Evolutionary conservation across 2,888 invertebrate genomes (phyloP).

Genomic region (Phyllotreta cruciferae): DNA sequence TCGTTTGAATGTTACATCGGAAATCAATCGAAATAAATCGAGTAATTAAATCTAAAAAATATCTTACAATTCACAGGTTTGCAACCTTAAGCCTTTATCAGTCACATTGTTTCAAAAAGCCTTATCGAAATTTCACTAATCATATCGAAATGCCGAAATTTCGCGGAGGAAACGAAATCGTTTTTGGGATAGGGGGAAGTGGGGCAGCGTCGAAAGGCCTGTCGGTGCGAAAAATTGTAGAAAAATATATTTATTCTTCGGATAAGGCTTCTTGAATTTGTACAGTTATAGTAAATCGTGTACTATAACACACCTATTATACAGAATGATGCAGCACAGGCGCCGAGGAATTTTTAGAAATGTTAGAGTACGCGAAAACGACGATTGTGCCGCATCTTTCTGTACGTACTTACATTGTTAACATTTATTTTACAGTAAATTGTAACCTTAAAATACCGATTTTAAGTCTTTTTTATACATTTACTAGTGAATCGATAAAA

Average conservation of each 20-base stretch:
- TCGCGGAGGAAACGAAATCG: no score
- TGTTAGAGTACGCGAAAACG: no score
- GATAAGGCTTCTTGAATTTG: conserved; percentile 30
- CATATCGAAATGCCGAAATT: not conserved
- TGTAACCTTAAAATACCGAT: conserved; percentile 47
- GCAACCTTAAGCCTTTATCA: conserved; percentile 51
- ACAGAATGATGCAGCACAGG: no score
- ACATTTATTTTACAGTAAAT: conserved; percentile 59
- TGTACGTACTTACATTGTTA: conserved; percentile 44
- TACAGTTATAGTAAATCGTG: conserved; percentile 43
- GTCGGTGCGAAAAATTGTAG: not conserved
- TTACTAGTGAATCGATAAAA: conserved; percentile 21
- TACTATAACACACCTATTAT: conserved; percentile 58
- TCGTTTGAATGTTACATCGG: conserved; percentile 55
- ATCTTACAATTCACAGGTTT: conserved; percentile 54
- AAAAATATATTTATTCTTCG: conserved; percentile 14
- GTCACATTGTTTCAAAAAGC: conserved; percentile 46
- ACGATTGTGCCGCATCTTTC: no score
- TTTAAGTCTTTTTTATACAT: conserved; percentile 51
- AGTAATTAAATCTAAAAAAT: conserved; percentile 52
- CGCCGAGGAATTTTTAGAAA: no score
- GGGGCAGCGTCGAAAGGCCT: no score
- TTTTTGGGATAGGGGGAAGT: no score
- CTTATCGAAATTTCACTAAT: conserved; percentile 20
- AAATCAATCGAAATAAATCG: conserved; percentile 50